These are phyloP conservation scores for Xanthorhoe designata DNA, from an alignment of 2,888 invertebrate species.

Conservation along the genomic window DNA sequence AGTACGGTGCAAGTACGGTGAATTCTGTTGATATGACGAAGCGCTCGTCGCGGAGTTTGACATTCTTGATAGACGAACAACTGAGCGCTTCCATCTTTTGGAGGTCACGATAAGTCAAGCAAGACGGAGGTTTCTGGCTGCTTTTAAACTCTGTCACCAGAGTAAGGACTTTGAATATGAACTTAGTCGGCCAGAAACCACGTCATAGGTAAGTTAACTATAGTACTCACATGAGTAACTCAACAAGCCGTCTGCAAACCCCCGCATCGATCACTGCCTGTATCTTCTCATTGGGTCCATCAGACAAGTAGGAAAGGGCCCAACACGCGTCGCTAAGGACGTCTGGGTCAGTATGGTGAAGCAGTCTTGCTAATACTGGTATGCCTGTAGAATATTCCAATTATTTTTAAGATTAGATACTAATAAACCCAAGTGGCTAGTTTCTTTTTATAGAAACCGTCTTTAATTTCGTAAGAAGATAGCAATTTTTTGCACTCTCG, in stretches of 20 bases:
- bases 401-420: background rate
- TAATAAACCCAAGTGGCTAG: background rate
- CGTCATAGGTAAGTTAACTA: background rate
- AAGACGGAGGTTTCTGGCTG: too few relatives aligned
- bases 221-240: slow-evolving; percentile 82
- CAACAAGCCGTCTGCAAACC: slow-evolving; percentile 92
- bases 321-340: slow-evolving; percentile 98
- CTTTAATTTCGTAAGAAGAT: too few relatives aligned
- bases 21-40: too few relatives aligned
- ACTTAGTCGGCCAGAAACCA: background rate
- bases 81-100: too few relatives aligned
- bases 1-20: too few relatives aligned
- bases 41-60: too few relatives aligned
- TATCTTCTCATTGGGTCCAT: slow-evolving; percentile 98
- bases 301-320: slow-evolving; percentile 98
- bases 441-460: too few relatives aligned
- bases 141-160: too few relatives aligned
- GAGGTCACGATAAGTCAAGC: too few relatives aligned
- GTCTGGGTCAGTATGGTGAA: slow-evolving; percentile 95
- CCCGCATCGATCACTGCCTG: slow-evolving; percentile 98
- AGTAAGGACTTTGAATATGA: background rate
- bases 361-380: slow-evolving; percentile 93
- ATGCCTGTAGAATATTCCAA: slow-evolving; percentile 84
- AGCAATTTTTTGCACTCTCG: too few relatives aligned
- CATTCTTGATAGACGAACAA: too few relatives aligned